Conservation (phyloP, 2,888 invertebrate genomes). For the Yponomeuta cagnagella region DNA sequence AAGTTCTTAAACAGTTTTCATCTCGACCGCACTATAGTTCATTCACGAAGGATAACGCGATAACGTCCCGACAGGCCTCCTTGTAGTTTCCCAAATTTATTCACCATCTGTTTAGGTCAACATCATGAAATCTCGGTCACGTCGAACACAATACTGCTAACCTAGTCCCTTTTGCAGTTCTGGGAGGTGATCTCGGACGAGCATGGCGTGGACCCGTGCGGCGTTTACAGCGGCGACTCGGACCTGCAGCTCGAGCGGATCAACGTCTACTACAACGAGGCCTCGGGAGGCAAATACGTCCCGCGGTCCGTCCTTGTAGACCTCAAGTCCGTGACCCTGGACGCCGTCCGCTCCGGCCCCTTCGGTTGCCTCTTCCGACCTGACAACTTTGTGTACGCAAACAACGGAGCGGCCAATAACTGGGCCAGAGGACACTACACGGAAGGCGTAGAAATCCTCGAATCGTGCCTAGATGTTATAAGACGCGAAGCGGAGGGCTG, state of each 20-base stretch:
- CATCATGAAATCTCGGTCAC: too few species aligned
- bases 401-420: constrained; percentile 80
- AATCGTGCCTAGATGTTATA: constrained; percentile 72
- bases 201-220: constrained; percentile 78
- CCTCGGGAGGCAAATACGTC: constrained; percentile 66
- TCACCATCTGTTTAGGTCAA: too few species aligned
- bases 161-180: constrained; percentile 44
- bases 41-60: too few species aligned
- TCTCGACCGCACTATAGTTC: too few species aligned
- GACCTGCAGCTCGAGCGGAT: constrained; percentile 79
- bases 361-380: constrained; percentile 82
- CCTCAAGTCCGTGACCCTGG: constrained; percentile 81
- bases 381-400: constrained; percentile 84
- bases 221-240: constrained; percentile 72
- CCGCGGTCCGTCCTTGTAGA: constrained; percentile 79
- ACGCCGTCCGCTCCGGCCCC: constrained; percentile 76
- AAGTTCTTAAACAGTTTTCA: too few species aligned
- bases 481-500: constrained; percentile 79
- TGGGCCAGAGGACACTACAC: constrained; percentile 84
- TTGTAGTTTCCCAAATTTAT: too few species aligned
- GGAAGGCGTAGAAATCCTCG: constrained; percentile 79
- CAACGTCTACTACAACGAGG: constrained; percentile 79
- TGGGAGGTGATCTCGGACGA: constrained; percentile 83
- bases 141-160: neutral
- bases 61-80: too few species aligned